Conservation (phyloP, 2,113 vertebrate species). For the Microcebus jonahi region DNA sequence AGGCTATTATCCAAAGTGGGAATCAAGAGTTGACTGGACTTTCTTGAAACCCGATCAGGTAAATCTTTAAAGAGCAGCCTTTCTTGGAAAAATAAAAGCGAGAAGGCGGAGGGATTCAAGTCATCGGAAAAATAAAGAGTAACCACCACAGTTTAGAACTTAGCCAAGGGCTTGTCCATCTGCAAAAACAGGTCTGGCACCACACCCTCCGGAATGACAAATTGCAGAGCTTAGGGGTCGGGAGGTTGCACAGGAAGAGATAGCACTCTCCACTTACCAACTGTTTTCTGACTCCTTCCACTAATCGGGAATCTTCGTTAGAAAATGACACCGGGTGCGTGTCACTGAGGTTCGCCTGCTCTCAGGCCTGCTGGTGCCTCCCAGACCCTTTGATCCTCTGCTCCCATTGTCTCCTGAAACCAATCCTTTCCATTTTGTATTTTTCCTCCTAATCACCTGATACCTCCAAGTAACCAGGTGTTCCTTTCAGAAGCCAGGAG, state of each 20-base stretch:
- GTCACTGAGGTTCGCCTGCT: slow-evolving; percentile 46
- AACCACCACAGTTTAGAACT: background rate
- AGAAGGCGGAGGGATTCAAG: background rate
- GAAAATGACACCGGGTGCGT: slow-evolving; percentile 61
- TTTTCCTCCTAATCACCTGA: slow-evolving; percentile 68
- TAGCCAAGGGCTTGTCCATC: background rate
- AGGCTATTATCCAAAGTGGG: background rate
- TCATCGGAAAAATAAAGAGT: slow-evolving; percentile 19
- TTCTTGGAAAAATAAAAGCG: slow-evolving; percentile 23
- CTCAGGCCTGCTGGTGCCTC: slow-evolving; percentile 69
- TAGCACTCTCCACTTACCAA: background rate
- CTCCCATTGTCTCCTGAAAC: slow-evolving; percentile 73
- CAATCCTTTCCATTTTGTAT: slow-evolving; percentile 61
- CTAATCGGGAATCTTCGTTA: slow-evolving; percentile 60
- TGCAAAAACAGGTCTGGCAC: background rate
- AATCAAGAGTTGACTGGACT: slow-evolving; percentile 18
- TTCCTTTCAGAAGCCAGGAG: slow-evolving; percentile 72
- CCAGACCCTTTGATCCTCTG: slow-evolving; percentile 63
- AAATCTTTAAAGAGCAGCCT: slow-evolving; percentile 44
- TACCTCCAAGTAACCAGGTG: slow-evolving; percentile 71
- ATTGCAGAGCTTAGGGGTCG: background rate
- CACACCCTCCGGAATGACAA: background rate
- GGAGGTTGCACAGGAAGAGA: background rate
- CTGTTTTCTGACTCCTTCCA: background rate
- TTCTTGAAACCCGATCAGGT: slow-evolving; percentile 40